phyloP scores from a whole-genome alignment of 2,888 invertebrate species.

The Lepidochrysops patricia region DNA sequence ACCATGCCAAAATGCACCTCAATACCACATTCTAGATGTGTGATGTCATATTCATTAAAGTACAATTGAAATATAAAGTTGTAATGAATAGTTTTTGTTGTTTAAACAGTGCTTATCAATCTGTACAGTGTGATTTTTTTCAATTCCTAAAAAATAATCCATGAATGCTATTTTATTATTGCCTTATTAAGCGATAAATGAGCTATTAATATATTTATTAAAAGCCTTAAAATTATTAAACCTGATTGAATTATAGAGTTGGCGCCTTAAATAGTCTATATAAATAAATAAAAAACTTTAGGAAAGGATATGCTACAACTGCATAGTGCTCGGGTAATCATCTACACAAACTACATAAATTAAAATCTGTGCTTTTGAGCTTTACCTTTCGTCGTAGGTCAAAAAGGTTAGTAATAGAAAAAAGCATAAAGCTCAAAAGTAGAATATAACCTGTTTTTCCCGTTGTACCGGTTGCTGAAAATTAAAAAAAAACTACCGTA shows the following conservation, averaged over 20 bases:
- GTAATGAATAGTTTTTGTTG: too few species aligned
- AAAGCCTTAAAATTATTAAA: background rate
- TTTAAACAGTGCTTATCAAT: too few species aligned
- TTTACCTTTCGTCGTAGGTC: too few species aligned
- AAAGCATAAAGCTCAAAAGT: background rate
- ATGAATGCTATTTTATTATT: background rate
- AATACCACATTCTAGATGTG: too few species aligned
- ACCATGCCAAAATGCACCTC: too few species aligned
- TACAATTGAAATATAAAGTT: too few species aligned
- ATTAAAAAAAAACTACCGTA: background rate
- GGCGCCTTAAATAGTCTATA: background rate
- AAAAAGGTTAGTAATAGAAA: too few species aligned
- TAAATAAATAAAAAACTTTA: background rate
- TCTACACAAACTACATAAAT: background rate
- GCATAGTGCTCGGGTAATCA: background rate
- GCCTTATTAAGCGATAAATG: background rate
- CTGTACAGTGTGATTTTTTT: too few species aligned
- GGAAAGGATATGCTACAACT: background rate
- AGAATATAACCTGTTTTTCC: background rate
- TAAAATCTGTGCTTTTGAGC: too few species aligned
- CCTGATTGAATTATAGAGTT: background rate
- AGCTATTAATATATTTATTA: background rate
- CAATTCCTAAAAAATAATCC: background rate
- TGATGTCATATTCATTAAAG: too few species aligned
- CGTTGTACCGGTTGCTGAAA: background rate